phyloP scores from a whole-genome alignment of 2,797 vertebrate species.

The Spatula versicolor region DNA sequence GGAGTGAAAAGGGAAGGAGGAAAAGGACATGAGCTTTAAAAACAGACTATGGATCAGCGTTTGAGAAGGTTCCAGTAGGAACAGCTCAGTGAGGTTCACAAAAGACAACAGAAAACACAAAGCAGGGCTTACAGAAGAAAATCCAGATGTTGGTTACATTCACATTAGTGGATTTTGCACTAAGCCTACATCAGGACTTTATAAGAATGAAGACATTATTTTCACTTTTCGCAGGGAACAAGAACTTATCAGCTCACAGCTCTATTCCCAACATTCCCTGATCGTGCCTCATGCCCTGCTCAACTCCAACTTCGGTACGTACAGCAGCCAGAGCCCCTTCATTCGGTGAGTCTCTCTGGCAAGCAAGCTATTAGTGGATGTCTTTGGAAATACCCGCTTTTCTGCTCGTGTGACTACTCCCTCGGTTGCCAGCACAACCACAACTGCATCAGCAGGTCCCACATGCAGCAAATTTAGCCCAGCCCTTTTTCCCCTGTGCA shows the following conservation, averaged over 20 bases:
- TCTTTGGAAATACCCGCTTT: background rate
- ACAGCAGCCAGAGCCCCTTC: background rate
- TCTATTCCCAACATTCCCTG: fast-evolving
- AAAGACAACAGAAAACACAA: background rate
- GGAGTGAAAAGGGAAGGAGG: background rate
- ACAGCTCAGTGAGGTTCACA: background rate
- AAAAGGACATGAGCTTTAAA: background rate
- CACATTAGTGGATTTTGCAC: background rate
- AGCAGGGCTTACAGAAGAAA: background rate
- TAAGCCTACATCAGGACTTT: background rate
- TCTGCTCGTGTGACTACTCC: background rate
- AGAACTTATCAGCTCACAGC: background rate
- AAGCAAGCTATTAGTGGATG: background rate
- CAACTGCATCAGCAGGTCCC: background rate
- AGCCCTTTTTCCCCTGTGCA: background rate
- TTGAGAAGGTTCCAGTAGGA: background rate
- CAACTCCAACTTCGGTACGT: background rate
- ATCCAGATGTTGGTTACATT: background rate
- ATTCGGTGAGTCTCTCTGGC: background rate
- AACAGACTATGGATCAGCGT: background rate
- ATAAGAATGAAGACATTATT: background rate
- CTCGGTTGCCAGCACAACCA: background rate
- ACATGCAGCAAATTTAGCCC: background rate
- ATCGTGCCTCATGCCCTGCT: background rate
- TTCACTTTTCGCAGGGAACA: background rate